Evolutionary conservation across 2,797 vertebrate species (phyloP), one percentile per base, ranked within the genome.

Genomic region (Molossus alvarezi): DNA sequence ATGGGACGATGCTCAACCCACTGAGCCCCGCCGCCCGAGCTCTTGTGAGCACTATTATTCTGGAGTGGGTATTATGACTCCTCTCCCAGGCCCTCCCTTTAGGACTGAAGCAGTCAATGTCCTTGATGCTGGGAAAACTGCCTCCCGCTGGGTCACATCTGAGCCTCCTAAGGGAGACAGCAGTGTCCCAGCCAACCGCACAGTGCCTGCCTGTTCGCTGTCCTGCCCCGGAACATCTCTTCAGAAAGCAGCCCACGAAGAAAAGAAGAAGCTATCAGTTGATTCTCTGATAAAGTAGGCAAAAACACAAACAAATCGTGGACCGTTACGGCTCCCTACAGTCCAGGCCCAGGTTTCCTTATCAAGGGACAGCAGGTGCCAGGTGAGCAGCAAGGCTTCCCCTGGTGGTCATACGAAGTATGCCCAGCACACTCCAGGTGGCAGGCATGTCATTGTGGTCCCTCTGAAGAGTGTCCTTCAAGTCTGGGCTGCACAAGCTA

Each of bases 11-110:
- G 33, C 33, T 33, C 2, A 33, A 33, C 33, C 33, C 33, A 33
- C 33, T 33, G 33, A 33, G 33, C 33, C 33, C 33, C 3, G 33
- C 33, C 3, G 33, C 33, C 33, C 33, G 33, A 33, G 33, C 33
- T 33, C 33, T 33, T 33, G 33, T 33, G 33, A 33, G 33, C 33
- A 33, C 33, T 33, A 33, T 55, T 21, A 53, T 57, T 53, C 64
- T 51, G 2, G 6, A 20, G 10, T 3, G 27, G 15, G 14, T 29
- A 18, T 1, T 6, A 2, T 12, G 4, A 7, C 51, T 79, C 25
- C 4, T 27, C 0, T 9, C 21, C 21, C 25, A 25, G 7, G 29
- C 27, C 3, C 6, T 9, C n/a, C 41, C 45, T 4, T 23, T 67
- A 73, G 2, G 13, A 29, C 23, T 21, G 20, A 81, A 77, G 10